phyloP scores from a whole-genome alignment of 2,113 vertebrate species.

The Chaetodon trifascialis region DNA sequence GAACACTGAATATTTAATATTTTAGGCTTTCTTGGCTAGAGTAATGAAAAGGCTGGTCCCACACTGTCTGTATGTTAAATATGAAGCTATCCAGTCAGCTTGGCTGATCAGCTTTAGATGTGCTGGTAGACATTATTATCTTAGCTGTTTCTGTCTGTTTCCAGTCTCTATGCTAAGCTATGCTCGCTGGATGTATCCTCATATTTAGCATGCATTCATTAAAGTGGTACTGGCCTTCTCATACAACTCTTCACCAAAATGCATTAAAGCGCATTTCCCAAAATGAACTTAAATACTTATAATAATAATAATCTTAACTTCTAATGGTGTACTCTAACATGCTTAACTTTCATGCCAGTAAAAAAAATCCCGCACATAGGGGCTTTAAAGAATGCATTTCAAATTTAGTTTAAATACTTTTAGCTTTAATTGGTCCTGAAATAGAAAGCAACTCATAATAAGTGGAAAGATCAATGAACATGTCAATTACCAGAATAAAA shows the following conservation, averaged over 20 bases:
- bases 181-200: neutral
- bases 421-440: neutral
- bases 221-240: too few species aligned
- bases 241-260: neutral
- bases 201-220: neutral
- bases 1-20: neutral
- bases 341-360: neutral
- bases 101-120: neutral
- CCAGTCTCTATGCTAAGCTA: too few species aligned
- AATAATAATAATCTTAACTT: conserved; percentile 9
- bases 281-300: neutral
- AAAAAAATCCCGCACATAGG: neutral
- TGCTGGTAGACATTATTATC: too few species aligned
- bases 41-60: neutral
- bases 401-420: neutral
- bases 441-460: neutral
- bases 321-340: neutral
- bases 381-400: conserved; percentile 1
- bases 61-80: neutral
- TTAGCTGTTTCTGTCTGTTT: too few species aligned
- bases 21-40: neutral
- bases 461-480: neutral
- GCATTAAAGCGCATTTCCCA: neutral
- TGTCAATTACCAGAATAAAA: neutral
- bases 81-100: neutral